Conservation (phyloP, 2,797 vertebrate genomes). For the Chelon labrosus region DNA sequence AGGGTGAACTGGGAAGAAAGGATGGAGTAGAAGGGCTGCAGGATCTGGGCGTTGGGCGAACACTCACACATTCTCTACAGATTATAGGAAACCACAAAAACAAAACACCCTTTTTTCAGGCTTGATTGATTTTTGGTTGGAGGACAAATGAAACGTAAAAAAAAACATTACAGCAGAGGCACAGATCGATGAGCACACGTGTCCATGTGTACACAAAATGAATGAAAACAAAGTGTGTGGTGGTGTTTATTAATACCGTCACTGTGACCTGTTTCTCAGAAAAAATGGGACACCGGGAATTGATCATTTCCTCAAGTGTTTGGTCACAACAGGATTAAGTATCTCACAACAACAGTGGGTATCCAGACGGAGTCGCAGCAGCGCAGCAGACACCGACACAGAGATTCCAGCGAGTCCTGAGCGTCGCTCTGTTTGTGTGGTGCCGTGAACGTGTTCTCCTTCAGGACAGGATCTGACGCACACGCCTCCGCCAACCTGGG, state of each 20-base stretch:
- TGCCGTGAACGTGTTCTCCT: constrained; percentile 91
- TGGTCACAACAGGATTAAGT: constrained; percentile 9
- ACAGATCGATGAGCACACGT: constrained; percentile 27
- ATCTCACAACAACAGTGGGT: constrained; percentile 90
- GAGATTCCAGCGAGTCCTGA: constrained; percentile 86
- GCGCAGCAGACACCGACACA: constrained; percentile 90
- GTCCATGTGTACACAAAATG: constrained; percentile 17
- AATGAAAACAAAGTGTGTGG: constrained; percentile 33
- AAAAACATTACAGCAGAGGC: constrained; percentile 17
- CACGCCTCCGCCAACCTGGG: constrained; percentile 90
- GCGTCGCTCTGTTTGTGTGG: constrained; percentile 76
- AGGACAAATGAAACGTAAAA: constrained; percentile 10
- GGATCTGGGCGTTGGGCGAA: constrained; percentile 78
- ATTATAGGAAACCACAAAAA: constrained; percentile 32
- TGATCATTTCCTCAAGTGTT: constrained; percentile 40
- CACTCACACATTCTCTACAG: constrained; percentile 86
- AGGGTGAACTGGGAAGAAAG: constrained; percentile 88
- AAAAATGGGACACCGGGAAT: constrained; percentile 11
- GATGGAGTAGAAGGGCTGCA: constrained; percentile 90
- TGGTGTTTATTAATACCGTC: constrained; percentile 36
- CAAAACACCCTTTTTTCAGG: constrained; percentile 2
- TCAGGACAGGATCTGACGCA: constrained; percentile 85
- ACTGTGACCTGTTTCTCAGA: constrained; percentile 33
- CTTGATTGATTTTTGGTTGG: constrained; percentile 20
- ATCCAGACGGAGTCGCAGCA: constrained; percentile 92